Evolutionary conservation across 1,140 invertebrate species (phyloP).

Genomic region (Cyphomyrmex costatus): DNA sequence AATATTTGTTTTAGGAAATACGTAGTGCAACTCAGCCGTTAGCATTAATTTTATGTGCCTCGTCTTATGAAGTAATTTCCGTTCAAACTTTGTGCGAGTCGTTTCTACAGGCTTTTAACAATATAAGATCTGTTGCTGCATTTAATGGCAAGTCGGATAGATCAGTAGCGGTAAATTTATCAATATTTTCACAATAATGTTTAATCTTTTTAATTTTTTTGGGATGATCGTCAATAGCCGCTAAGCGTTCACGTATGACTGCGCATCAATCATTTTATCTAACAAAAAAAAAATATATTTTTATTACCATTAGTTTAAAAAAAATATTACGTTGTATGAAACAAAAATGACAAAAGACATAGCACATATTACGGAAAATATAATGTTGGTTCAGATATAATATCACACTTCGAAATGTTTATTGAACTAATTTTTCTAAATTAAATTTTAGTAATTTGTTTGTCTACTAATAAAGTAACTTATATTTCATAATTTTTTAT

Average conservation of each 20-base stretch:
- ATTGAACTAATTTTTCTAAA: neutral
- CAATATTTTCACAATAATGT: constrained; percentile 6
- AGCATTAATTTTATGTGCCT: constrained; percentile 81
- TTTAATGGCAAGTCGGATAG: constrained; percentile 80
- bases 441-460: neutral
- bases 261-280: neutral
- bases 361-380: neutral
- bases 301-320: neutral
- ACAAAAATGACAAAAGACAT: neutral
- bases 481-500: constrained; percentile 2
- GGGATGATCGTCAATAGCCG: neutral
- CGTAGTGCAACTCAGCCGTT: constrained; percentile 71
- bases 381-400: neutral
- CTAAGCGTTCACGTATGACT: neutral
- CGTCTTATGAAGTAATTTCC: constrained; percentile 77
- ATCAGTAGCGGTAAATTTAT: constrained; percentile 76
- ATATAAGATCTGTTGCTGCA: constrained; percentile 77
- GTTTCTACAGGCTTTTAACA: constrained; percentile 68
- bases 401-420: neutral
- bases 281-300: neutral
- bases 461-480: neutral
- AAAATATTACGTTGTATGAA: neutral
- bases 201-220: neutral
- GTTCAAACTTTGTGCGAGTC: constrained; percentile 69
- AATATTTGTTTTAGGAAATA: constrained; percentile 48